A percentile compares a stretch with the other conserved stretches of the same genome.
Evolutionary conservation across 2,797 vertebrate species (phyloP).

Genomic region (Fringilla coelebs): DNA sequence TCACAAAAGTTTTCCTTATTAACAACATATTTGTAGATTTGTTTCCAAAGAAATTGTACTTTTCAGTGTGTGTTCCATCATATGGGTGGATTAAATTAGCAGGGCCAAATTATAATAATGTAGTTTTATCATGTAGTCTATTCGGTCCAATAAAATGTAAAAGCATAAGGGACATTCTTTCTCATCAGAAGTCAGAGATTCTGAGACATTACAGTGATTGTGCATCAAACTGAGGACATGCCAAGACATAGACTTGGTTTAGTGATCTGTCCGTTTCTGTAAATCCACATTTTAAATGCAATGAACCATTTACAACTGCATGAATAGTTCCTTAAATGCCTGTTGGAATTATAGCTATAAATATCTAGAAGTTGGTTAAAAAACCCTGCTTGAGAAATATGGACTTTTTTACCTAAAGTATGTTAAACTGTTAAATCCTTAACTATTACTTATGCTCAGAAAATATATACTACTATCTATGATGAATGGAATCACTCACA

Average conservation of each 20-base stretch:
- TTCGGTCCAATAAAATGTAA: conserved; percentile 33
- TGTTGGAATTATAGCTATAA: not conserved
- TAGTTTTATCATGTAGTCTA: not conserved
- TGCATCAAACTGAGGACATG: not conserved
- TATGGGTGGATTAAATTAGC: not conserved
- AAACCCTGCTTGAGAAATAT: not conserved
- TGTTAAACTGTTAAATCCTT: not conserved
- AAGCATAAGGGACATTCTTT: conserved; percentile 3
- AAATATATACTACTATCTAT: not conserved
- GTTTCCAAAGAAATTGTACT: conserved; percentile 14
- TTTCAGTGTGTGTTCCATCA: not conserved
- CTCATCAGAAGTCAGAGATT: conserved; percentile 35
- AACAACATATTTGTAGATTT: not conserved
- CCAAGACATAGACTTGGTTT: conserved; percentile 31
- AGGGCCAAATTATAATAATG: not conserved
- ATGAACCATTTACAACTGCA: not conserved
- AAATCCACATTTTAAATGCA: conserved; percentile 52
- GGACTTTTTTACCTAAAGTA: not conserved
- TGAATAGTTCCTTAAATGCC: conserved; percentile 36
- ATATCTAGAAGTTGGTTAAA: not conserved
- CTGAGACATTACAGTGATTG: conserved; percentile 53
- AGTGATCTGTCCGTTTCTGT: conserved; percentile 61
- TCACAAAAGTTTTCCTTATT: not conserved
- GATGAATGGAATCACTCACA: not conserved
- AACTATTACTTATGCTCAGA: not conserved